Evolutionary conservation across 2,797 vertebrate genomes (phyloP).

Genomic region (Semaprochilodus insignis): DNA sequence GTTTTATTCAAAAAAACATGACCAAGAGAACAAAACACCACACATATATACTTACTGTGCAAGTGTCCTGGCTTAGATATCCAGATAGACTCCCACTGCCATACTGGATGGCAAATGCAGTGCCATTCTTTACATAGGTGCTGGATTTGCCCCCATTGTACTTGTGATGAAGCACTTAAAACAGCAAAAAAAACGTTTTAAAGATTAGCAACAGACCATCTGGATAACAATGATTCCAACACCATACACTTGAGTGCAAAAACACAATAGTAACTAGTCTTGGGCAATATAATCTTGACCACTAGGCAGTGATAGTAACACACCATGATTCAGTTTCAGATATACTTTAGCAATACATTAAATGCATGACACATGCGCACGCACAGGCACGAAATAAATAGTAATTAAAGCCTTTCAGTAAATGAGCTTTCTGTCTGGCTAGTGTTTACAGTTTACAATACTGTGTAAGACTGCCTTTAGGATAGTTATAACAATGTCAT

Average conservation of each 20-base stretch:
- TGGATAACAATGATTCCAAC: background rate
- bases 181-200: too few relatives aligned
- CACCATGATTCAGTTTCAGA: too few relatives aligned
- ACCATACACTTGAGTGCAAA: background rate
- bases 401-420: too few relatives aligned
- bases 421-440: background rate
- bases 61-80: slow-evolving; percentile 89
- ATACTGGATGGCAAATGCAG: slow-evolving; percentile 89
- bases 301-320: background rate
- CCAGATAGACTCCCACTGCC: slow-evolving; percentile 93
- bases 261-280: background rate
- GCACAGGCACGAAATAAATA: too few relatives aligned
- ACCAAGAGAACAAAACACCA: background rate
- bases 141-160: slow-evolving; percentile 89
- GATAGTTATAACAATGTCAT: background rate
- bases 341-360: background rate
- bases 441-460: background rate
- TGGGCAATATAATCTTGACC: background rate
- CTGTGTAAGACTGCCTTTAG: slow-evolving; percentile 1
- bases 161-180: slow-evolving; percentile 89
- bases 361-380: too few relatives aligned
- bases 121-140: slow-evolving; percentile 91
- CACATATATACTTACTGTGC: slow-evolving; percentile 67
- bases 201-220: background rate
- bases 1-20: background rate